Evolutionary conservation across 2,888 invertebrate genomes (phyloP), one percentile per base, ranked within the genome.

Genomic region (Stenoptilia bipunctidactyla): DNA sequence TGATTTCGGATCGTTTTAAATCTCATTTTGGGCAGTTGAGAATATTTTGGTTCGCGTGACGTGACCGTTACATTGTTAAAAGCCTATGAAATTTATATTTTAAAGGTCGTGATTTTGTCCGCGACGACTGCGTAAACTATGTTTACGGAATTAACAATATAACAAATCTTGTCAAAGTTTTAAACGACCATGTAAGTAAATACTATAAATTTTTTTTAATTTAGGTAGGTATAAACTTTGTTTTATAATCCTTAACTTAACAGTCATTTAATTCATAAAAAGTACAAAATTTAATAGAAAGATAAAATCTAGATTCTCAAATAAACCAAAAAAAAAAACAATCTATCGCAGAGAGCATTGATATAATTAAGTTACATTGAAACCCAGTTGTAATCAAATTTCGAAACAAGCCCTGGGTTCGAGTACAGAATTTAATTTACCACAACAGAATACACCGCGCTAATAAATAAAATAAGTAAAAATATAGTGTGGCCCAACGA

Each of bases 391-490:
- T 47, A 56, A 60, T 58, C 56, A 52, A 53, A 52, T 51, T 56
- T 54, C 52, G 49, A 53, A 54, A 55, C 57, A 54, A 56, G 61
- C 58, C 54, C 57, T 49, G 52, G 50, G 47, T 48, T 40, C 53
- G 48, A 51, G 51, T 52, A 48, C 56, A 52, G 56, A 62, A 66
- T 62, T 66, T 55, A 66, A 64, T 63, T 64, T 58, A 54, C 58
- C 62, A 50, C 58, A 58, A 55, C 52, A 45, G 46, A 54, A 52
- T 55, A 56, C 51, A 47, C 48, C 37, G 55, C 53, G 58, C 61
- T 66, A 61, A 67, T 67, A 67, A 66, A 67, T 60, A 62, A 66
- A 69, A 70, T 68, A 62, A 61, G 60, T 61, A 63, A 66, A 67
- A 66, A 63, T 58, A 55, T 53, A 51, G 53, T 49, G 49, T 52